These are phyloP conservation scores for Zosterops hypoxanthus DNA, from an alignment of 2,113 vertebrate species.

Conservation along the genomic window DNA sequence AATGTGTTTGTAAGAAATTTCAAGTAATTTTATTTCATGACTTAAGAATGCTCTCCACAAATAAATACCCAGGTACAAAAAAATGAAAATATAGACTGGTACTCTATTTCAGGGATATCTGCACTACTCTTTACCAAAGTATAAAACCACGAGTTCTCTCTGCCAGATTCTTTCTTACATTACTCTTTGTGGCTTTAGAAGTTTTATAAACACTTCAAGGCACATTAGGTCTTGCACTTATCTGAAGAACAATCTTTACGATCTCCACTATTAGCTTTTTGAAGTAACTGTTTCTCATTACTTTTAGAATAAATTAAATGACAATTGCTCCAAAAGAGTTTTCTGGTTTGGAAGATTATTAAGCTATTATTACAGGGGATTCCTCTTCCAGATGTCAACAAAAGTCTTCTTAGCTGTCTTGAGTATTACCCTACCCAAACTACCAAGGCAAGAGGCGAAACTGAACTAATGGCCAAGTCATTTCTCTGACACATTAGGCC, in stretches of 20 bases:
- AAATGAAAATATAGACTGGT: neutral
- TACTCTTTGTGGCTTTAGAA: neutral
- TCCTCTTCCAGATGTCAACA: neutral
- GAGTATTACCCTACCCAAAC: neutral
- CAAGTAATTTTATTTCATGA: neutral
- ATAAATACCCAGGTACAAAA: neutral
- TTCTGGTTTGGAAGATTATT: neutral
- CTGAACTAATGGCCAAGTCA: neutral
- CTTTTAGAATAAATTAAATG: neutral
- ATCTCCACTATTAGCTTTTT: neutral
- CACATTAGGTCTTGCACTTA: neutral
- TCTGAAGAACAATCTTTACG: neutral
- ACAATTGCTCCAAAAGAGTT: neutral
- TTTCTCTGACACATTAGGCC: neutral
- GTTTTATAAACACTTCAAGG: neutral
- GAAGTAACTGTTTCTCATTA: neutral
- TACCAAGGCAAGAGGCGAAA: neutral
- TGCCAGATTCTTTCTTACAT: neutral
- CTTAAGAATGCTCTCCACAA: neutral
- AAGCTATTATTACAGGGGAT: neutral
- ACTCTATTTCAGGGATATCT: neutral
- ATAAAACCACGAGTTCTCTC: neutral
- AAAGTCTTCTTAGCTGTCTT: neutral
- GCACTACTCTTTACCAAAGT: neutral
- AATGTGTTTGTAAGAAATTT: neutral